Conservation (phyloP, 2,888 invertebrate genomes). For the Drosophila demipolita region DNA sequence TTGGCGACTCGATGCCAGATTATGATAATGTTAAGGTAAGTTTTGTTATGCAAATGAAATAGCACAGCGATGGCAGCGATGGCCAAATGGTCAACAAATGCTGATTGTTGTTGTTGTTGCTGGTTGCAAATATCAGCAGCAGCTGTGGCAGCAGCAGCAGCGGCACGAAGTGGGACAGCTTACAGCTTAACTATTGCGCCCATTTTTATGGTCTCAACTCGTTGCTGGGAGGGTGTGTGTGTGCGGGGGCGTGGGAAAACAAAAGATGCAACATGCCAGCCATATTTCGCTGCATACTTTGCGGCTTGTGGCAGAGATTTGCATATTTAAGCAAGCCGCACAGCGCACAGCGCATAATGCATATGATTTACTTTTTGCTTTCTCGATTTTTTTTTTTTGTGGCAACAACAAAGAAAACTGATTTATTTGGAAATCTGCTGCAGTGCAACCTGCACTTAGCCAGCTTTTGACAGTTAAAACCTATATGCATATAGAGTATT, state of each 20-base stretch:
- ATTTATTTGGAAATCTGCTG: slow-evolving; percentile 51
- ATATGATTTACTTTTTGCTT: slow-evolving; percentile 46
- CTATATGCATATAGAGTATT: slow-evolving; percentile 2
- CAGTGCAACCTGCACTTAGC: slow-evolving; percentile 35
- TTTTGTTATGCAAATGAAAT: slow-evolving; percentile 73
- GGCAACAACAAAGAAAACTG: slow-evolving; percentile 43
- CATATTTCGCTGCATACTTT: slow-evolving; percentile 63
- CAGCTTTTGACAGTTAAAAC: slow-evolving; percentile 17
- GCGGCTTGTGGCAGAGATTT: slow-evolving; percentile 59
- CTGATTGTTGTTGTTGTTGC: slow-evolving; percentile 30
- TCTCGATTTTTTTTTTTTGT: slow-evolving; percentile 12
- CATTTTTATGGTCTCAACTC: slow-evolving; percentile 49
- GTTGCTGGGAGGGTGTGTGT: slow-evolving; percentile 22
- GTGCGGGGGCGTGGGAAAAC: slow-evolving; percentile 66
- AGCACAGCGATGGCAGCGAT: slow-evolving; percentile 7
- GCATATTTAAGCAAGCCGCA: slow-evolving; percentile 64
- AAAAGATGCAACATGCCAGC: slow-evolving; percentile 62
- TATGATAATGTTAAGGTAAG: slow-evolving; percentile 90
- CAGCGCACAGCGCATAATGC: slow-evolving; percentile 51
- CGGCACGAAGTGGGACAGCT: slow-evolving; percentile 14
- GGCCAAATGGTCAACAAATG: slow-evolving; percentile 50
- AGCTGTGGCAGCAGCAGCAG: not conserved
- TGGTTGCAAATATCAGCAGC: not conserved
- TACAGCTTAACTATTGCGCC: slow-evolving; percentile 56
- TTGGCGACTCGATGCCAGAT: slow-evolving; percentile 86